A percentile compares a stretch with the other conserved stretches of the same genome.
Conservation (phyloP, 2,113 vertebrate genomes). For the Poeciliopsis turrubarensis region DNA sequence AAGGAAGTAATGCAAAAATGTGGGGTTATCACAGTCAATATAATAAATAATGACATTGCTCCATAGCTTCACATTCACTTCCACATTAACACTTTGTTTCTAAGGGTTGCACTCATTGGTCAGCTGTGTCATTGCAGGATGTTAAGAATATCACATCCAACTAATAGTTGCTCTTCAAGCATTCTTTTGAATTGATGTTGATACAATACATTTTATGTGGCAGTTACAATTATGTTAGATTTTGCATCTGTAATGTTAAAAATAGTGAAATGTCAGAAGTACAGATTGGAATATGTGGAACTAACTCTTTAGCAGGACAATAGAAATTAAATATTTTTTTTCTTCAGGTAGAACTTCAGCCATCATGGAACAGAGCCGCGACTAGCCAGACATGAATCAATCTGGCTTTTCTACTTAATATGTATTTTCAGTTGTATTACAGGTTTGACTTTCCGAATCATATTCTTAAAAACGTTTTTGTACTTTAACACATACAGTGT, state of each 20-base stretch:
- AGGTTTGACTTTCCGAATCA: too few relatives aligned
- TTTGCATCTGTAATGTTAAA: not conserved
- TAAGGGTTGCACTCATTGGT: too few relatives aligned
- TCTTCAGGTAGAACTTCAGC: too few relatives aligned
- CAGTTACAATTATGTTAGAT: not conserved
- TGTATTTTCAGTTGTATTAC: not conserved
- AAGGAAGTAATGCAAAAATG: not conserved
- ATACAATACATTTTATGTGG: not conserved
- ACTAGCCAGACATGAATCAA: too few relatives aligned
- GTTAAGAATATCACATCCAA: not conserved
- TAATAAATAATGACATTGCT: not conserved
- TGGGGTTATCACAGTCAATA: not conserved
- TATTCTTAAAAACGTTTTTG: not conserved
- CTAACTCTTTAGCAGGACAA: not conserved
- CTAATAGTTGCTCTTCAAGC: not conserved
- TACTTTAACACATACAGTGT: not conserved
- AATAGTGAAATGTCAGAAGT: not conserved
- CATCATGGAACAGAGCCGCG: too few relatives aligned
- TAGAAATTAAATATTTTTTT: too few relatives aligned
- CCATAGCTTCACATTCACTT: too few relatives aligned
- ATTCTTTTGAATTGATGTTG: not conserved
- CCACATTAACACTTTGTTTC: too few relatives aligned
- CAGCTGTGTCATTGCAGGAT: too few relatives aligned
- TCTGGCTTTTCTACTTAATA: not conserved
- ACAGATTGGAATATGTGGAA: not conserved